phyloP scores from a whole-genome alignment of 2,113 vertebrate genomes.

The Hippocampus comes region DNA sequence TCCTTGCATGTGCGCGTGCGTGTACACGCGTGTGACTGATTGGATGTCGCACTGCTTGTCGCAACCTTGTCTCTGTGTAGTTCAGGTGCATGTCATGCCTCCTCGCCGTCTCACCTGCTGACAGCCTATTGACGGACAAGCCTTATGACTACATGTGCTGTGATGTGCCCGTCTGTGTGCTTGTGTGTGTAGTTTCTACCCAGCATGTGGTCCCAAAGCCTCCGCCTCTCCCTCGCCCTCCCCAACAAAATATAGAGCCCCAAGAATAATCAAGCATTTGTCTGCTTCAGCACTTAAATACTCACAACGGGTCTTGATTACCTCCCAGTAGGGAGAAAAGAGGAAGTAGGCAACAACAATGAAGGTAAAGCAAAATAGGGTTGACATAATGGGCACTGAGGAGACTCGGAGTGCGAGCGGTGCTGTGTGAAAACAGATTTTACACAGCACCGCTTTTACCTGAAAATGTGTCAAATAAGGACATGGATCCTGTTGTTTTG shows the following conservation, averaged over 20 bases:
- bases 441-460: neutral
- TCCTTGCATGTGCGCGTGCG: neutral
- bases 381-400: conserved; percentile 40
- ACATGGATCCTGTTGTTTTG: neutral
- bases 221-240: conserved; percentile 6
- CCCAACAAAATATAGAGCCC: conserved; percentile 50
- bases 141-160: neutral
- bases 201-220: conserved; percentile 33
- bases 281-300: conserved; percentile 58
- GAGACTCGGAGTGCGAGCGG: conserved; percentile 7
- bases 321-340: conserved; percentile 47
- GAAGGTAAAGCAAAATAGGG: conserved; percentile 37
- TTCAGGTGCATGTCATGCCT: conserved; percentile 5
- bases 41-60: neutral
- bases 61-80: neutral
- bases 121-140: conserved; percentile 2
- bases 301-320: conserved; percentile 68
- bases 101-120: neutral
- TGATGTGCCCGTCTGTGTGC: neutral
- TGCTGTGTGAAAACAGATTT: conserved; percentile 11
- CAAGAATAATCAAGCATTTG: conserved; percentile 19
- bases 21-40: neutral
- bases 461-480: neutral
- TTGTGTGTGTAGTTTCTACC: neutral
- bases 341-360: conserved; percentile 43